phyloP scores from a whole-genome alignment of 2,888 invertebrate genomes.

The Ptychoptera contaminata region DNA sequence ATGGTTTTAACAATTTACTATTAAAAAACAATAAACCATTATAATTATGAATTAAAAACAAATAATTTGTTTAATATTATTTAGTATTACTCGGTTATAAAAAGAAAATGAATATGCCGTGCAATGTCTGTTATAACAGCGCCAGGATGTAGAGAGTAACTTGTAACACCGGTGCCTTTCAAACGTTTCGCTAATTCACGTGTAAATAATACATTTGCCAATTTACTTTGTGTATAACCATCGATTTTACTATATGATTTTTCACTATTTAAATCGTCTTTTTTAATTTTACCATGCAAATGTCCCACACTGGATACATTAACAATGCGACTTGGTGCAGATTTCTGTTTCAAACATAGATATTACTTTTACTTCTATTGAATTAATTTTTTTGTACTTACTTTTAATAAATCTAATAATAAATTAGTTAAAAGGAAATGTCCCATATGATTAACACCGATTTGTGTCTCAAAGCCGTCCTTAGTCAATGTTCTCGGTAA shows the following conservation, averaged over 20 bases:
- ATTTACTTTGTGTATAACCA: slow-evolving; percentile 67
- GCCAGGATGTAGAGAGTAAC: slow-evolving; percentile 65
- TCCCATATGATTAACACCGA: slow-evolving; percentile 42
- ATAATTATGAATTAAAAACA: neutral
- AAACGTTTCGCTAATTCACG: slow-evolving; percentile 46
- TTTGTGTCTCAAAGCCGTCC: slow-evolving; percentile 40
- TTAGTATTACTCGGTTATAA: slow-evolving; percentile 24
- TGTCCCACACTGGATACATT: slow-evolving; percentile 54
- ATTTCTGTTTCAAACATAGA: no score
- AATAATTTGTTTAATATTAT: neutral
- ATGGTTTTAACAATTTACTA: slow-evolving; percentile 27
- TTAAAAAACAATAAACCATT: neutral
- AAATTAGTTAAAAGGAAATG: slow-evolving; percentile 45
- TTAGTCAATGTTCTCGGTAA: slow-evolving; percentile 31
- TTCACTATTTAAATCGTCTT: slow-evolving; percentile 52
- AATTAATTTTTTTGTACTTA: slow-evolving; percentile 4
- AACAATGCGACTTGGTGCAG: slow-evolving; percentile 50
- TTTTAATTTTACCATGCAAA: slow-evolving; percentile 43
- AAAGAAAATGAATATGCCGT: slow-evolving; percentile 45
- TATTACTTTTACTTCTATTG: no score
- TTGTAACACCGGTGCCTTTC: slow-evolving; percentile 55
- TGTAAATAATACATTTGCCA: slow-evolving; percentile 62
- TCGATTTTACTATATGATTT: slow-evolving; percentile 41
- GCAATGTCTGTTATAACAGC: slow-evolving; percentile 55
- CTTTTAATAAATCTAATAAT: slow-evolving; percentile 36